Base-by-base conservation (phyloP, 2,888 invertebrate genomes). In the Allophyes oxyacanthae region DNA sequence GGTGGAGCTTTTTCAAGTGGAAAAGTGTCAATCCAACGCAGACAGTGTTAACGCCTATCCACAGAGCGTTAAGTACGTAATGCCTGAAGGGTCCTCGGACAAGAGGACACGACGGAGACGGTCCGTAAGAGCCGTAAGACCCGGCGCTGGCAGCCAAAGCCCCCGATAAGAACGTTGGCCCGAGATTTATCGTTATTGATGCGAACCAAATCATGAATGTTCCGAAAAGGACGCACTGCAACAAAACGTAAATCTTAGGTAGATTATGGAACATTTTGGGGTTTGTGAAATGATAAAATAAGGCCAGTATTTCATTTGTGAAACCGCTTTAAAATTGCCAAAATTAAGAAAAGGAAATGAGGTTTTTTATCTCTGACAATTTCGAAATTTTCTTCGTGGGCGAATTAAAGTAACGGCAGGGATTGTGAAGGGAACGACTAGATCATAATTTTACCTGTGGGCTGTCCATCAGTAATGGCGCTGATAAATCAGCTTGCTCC, bases 131-230 rank as follows among this genome's bases (percentile, higher is more conserved):
- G 11, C 95, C 95, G 62, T 96, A 95, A 37, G 93, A 92, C 63
- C 97, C 97, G 5, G 97, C 96, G 81, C 97, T 97, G 57, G 97
- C 97, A 9, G 97, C 97, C 68, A 97, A 90, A 38, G 97, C 97
- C 45, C 97, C 97, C 82, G 96, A 97, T 81, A 98, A 94, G 91
- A 98, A 97, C 32, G 97, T 97, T 28, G 98, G 98, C 25, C 98
- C 98, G 76, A 98, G 95, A 92, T 98, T 98, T 87, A 98, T 97
- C 48, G 98, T 97, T 84, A 98, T 97, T 70, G 97, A 97, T 50
- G 98, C 97, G 91, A 98, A 98, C 98, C 98, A 98, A 84, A 98
- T 98, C 96, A 98, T 98, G 89, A 97, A 97, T 49, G 98, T 96
- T 65, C 98, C 98, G 90, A 98, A 98, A 44, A 98, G 95, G 64